Conservation (phyloP, 2,888 invertebrate genomes). For the Geophilus truncorum region DNA sequence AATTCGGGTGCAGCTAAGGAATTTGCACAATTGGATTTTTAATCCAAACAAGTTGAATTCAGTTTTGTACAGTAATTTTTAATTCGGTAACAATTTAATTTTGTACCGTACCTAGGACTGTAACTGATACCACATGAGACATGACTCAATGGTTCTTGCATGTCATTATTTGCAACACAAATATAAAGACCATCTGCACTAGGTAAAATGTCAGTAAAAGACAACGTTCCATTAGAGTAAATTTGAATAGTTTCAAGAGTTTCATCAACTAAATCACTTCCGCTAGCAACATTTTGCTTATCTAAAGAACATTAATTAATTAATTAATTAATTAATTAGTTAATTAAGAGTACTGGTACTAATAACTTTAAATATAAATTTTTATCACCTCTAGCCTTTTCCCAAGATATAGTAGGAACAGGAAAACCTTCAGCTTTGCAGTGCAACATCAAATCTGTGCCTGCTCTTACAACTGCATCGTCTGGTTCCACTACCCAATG, state of each 20-base stretch:
- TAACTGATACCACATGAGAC: slow-evolving; percentile 3
- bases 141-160: slow-evolving; percentile 30
- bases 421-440: slow-evolving; percentile 92
- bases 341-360: too few species aligned
- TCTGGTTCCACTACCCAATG: slow-evolving; percentile 81
- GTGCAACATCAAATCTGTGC: slow-evolving; percentile 75
- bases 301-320: slow-evolving; percentile 27
- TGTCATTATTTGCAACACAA: slow-evolving; percentile 34
- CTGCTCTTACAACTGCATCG: slow-evolving; percentile 74
- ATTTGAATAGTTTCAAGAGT: slow-evolving; percentile 25
- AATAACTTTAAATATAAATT: too few species aligned
- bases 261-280: neutral
- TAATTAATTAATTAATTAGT: too few species aligned
- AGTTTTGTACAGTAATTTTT: too few species aligned
- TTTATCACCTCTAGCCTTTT: slow-evolving; percentile 46
- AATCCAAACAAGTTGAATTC: neutral
- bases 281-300: too few species aligned
- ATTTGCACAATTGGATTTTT: neutral
- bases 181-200: slow-evolving; percentile 30
- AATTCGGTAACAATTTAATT: too few species aligned
- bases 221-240: slow-evolving; percentile 29
- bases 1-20: neutral
- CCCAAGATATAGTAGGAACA: slow-evolving; percentile 80
- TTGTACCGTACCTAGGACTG: slow-evolving; percentile 32
- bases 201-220: neutral